A percentile compares a stretch with the other conserved stretches of the same genome.
Conservation (phyloP, 2,113 vertebrate species). For the Cephalopholis sonnerati region DNA sequence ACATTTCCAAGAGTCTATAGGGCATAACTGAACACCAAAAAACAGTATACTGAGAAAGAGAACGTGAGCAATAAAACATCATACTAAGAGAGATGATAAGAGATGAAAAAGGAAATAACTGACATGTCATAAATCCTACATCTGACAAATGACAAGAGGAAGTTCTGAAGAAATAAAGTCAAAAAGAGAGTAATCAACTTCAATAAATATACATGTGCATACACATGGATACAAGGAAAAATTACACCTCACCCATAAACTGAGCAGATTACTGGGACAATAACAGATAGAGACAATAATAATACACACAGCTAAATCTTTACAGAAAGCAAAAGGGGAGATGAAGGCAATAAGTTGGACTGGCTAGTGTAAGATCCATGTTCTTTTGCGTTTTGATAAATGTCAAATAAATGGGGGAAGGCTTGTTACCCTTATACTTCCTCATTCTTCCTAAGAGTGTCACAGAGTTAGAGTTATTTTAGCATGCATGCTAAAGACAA, state of each 20-base stretch:
- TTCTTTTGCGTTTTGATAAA: constrained; percentile 33
- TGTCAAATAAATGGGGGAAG: constrained; percentile 16
- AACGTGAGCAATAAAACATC: background rate
- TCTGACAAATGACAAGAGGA: constrained; percentile 6
- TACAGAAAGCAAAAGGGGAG: constrained; percentile 1
- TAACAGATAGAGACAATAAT: background rate
- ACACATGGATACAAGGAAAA: background rate
- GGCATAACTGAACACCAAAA: background rate
- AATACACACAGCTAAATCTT: background rate
- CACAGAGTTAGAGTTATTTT: constrained; percentile 43
- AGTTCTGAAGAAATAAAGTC: background rate
- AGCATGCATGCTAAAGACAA: constrained; percentile 56
- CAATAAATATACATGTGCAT: constrained; percentile 5
- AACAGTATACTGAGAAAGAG: background rate
- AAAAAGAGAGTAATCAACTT: background rate
- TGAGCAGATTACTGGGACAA: background rate
- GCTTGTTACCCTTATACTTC: constrained; percentile 54
- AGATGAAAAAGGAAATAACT: background rate
- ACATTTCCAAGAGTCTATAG: background rate
- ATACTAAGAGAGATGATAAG: background rate
- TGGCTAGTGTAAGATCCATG: background rate
- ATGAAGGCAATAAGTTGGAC: constrained; percentile 10
- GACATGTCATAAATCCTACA: constrained; percentile 1
- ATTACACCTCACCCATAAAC: background rate
- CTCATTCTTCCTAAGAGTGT: constrained; percentile 62